Conservation (phyloP, 2,888 invertebrate species). For the Ptilodon capucinus region DNA sequence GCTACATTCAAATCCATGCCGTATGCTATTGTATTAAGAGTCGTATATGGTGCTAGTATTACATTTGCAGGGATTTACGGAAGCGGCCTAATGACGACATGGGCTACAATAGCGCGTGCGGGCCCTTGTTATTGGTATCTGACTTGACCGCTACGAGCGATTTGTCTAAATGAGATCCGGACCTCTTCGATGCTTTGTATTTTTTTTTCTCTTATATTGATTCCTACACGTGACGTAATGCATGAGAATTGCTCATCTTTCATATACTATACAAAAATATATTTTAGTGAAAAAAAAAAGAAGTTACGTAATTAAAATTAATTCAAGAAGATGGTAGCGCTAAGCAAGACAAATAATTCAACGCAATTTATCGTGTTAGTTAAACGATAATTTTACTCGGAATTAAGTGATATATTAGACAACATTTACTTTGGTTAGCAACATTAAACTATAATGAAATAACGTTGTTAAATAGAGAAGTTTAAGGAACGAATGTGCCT, state of each 20-base stretch:
- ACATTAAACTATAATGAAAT: slow-evolving; percentile 57
- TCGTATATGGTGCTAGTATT: slow-evolving; percentile 28
- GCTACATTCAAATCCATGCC: slow-evolving; percentile 33
- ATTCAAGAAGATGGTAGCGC: background rate
- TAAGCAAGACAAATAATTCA: slow-evolving; percentile 14
- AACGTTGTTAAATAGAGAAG: slow-evolving; percentile 52
- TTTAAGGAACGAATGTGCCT: slow-evolving; percentile 46
- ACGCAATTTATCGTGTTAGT: slow-evolving; percentile 21
- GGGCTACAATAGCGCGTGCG: slow-evolving; percentile 77
- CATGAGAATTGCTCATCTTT: slow-evolving; percentile 28
- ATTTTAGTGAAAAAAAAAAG: no score
- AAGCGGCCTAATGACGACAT: slow-evolving; percentile 78
- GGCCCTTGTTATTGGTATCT: slow-evolving; percentile 80
- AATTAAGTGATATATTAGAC: slow-evolving; percentile 35
- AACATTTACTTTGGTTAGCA: slow-evolving; percentile 36
- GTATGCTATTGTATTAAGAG: slow-evolving; percentile 44
- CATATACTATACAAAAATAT: slow-evolving; percentile 3
- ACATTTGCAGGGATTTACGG: slow-evolving; percentile 53
- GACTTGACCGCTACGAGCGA: slow-evolving; percentile 81
- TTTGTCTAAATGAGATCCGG: slow-evolving; percentile 82
- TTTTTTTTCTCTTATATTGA: slow-evolving; percentile 53
- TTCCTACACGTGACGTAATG: slow-evolving; percentile 37
- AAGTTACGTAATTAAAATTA: no score
- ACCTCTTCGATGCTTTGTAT: slow-evolving; percentile 68
- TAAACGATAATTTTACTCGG: slow-evolving; percentile 23